A percentile compares a stretch with the other conserved stretches of the same genome.
phyloP scores from a whole-genome alignment of 2,888 invertebrate species.

The Brenthis ino region DNA sequence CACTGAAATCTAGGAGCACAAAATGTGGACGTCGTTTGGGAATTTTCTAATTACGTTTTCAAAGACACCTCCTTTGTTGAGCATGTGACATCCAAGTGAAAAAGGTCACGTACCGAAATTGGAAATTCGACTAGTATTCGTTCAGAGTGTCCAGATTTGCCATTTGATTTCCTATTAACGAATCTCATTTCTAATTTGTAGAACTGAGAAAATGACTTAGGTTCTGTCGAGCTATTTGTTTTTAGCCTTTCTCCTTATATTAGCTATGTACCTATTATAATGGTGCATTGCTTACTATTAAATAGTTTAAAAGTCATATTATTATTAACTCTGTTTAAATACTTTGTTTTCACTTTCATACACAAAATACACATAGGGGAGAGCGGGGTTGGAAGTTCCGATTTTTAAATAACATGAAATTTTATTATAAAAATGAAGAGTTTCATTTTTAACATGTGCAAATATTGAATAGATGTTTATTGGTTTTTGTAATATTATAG shows the following conservation, averaged over 20 bases:
- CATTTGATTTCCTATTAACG: conserved; percentile 65
- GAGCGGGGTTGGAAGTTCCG: too few species aligned
- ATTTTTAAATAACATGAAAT: too few species aligned
- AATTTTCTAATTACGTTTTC: conserved; percentile 82
- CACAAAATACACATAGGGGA: too few species aligned
- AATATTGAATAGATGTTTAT: too few species aligned
- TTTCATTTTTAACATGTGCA: too few species aligned
- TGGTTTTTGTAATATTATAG: too few species aligned
- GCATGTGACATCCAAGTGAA: conserved; percentile 76
- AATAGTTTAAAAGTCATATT: too few species aligned
- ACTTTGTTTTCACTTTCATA: too few species aligned
- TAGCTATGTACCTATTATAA: not conserved
- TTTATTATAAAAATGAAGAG: too few species aligned
- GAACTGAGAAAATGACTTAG: conserved; percentile 31
- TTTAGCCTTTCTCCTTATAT: not conserved
- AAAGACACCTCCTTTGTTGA: conserved; percentile 80
- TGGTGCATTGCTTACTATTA: too few species aligned
- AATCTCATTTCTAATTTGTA: conserved; percentile 59
- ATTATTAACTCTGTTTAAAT: too few species aligned
- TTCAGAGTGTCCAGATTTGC: conserved; percentile 52
- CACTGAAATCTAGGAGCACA: conserved; percentile 58
- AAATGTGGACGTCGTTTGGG: conserved; percentile 70
- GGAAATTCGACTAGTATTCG: conserved; percentile 55
- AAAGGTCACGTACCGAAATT: conserved; percentile 81
- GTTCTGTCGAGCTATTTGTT: conserved; percentile 4